Conservation (phyloP, 2,113 vertebrate genomes). For the Hucho hucho region DNA sequence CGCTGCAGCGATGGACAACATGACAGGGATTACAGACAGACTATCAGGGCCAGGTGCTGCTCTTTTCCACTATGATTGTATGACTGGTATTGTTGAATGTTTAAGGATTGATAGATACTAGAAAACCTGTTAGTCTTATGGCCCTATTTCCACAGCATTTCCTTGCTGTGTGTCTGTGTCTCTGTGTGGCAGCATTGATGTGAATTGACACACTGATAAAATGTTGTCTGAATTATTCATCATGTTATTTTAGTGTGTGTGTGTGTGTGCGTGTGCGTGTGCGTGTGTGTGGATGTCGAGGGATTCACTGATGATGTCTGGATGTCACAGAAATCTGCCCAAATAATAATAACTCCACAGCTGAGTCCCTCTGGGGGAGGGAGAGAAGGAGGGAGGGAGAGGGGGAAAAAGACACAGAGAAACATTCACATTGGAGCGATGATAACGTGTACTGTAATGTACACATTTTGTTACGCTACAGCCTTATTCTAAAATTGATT, state of each 20-base stretch:
- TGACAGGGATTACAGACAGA: too few species aligned
- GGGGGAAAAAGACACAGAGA: too few species aligned
- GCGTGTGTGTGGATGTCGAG: too few species aligned
- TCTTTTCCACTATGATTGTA: neutral
- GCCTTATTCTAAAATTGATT: too few species aligned
- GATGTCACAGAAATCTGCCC: constrained; percentile 71
- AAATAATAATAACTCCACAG: constrained; percentile 55
- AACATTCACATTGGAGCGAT: neutral
- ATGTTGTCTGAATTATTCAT: constrained; percentile 76
- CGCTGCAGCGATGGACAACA: too few species aligned
- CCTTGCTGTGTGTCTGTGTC: constrained; percentile 43
- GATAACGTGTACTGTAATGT: neutral
- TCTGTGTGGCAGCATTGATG: constrained; percentile 37
- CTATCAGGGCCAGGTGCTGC: too few species aligned
- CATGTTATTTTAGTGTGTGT: constrained; percentile 69
- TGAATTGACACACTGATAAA: constrained; percentile 72
- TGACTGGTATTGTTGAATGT: neutral
- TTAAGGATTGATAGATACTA: neutral
- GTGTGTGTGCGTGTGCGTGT: too few species aligned
- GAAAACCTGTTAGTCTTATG: too few species aligned
- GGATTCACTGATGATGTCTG: constrained; percentile 58
- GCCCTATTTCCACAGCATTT: neutral
- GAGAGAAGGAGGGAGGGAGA: neutral
- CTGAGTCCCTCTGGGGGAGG: constrained; percentile 45
- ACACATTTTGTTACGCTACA: too few species aligned